Base-by-base conservation (phyloP, 2,113 vertebrate genomes). In the Ceratotherium simum region DNA sequence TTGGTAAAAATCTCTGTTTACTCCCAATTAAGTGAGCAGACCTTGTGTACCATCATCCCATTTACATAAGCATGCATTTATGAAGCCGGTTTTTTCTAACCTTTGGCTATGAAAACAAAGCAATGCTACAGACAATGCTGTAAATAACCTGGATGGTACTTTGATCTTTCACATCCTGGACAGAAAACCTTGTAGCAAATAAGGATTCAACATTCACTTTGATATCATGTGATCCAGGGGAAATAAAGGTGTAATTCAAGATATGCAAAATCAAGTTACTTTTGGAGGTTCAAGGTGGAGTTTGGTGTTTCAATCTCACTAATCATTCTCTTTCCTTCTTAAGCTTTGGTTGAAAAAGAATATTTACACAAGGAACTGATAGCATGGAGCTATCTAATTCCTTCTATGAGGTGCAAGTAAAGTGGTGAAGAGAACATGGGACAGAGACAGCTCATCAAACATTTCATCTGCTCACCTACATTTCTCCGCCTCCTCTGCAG, bases 41-140 rank as follows among this genome's bases (percentile, higher is more conserved):
- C 5, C 18, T 31, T 72, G n/a, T 31, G 3, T 64, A 27, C 16
- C 36, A 58, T 65, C 31, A 21, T 14, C 12, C 25, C 14, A 58
- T 33, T 96, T 46, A 86, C 36, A 81, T 58, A 80, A 81, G 33
- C 42, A 65, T 23, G 67, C 25, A 36, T 67, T 94, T 39, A 51
- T 54, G 23, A 58, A 14, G 27, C 31, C 16, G 8, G 9, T 81
- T 87, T 75, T 60, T 64, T 3, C 29, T 2, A 72, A 85, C 23
- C 31, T 72, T 33, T 73, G 31, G 58, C 81, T 90, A 94, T 21
- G 48, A 86, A 96, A 94, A 62, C 46, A 80, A 72, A 72, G 72
- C n/a, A 85, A 20, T 85, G 56, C 36, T 79, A 90, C 17, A 58
- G 27, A 81, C 27, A 86, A 58, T 79, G 33, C 54, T 69, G 27